Percentiles rank a stretch among this genome's conserved stretches.
phyloP scores from a whole-genome alignment of 2,113 vertebrate genomes.

The Sminthopsis crassicaudata region DNA sequence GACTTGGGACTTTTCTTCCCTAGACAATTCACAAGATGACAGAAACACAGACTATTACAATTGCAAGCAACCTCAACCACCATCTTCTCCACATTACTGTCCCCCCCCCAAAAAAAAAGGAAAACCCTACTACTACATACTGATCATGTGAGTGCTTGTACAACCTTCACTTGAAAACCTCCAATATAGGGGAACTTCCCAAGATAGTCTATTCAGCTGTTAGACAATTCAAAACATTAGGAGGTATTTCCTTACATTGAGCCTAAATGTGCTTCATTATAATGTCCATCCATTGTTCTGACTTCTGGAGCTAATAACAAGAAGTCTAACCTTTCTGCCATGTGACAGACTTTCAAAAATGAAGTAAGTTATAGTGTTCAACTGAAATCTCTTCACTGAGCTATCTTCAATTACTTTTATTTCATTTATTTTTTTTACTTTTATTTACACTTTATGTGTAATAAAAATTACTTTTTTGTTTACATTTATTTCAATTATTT shows the following conservation, averaged over 20 bases:
- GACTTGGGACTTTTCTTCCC: not conserved
- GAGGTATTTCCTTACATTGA: not conserved
- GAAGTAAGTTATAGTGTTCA: not conserved
- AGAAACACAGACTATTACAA: not conserved
- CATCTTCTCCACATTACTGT: rapidly evolving
- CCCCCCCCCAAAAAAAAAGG: too few relatives aligned
- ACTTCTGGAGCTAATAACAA: not conserved
- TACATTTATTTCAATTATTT: too few relatives aligned
- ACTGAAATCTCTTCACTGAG: not conserved
- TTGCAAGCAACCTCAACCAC: rapidly evolving
- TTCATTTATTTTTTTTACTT: too few relatives aligned
- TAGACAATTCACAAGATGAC: not conserved
- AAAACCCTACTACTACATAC: not conserved
- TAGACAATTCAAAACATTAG: not conserved
- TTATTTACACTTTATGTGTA: too few relatives aligned
- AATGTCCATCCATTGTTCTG: not conserved
- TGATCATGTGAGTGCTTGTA: not conserved
- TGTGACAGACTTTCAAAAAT: not conserved
- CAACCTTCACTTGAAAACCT: not conserved
- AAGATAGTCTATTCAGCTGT: not conserved
- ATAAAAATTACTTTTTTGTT: too few relatives aligned
- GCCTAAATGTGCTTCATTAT: not conserved
- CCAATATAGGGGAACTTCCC: not conserved
- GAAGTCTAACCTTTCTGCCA: not conserved
- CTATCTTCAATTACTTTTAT: not conserved